phyloP scores from a whole-genome alignment of 2,113 vertebrate genomes.

The Zosterops japonicus region DNA sequence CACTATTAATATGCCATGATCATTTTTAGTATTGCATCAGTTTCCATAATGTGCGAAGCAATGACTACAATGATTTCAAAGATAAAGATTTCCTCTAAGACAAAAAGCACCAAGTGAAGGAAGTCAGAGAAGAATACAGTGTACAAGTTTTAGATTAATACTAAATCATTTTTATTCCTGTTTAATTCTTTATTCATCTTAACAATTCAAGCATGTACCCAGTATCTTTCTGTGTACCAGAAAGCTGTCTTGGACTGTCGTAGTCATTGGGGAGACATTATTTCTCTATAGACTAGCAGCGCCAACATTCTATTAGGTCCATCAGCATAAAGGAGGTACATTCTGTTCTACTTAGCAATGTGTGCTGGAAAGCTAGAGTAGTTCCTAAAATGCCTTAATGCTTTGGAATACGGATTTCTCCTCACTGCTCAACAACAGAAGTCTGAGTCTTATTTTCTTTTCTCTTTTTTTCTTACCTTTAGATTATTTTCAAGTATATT shows the following conservation, averaged over 20 bases:
- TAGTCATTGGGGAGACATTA: neutral
- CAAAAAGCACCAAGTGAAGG: neutral
- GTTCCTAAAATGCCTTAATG: neutral
- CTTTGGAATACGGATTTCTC: neutral
- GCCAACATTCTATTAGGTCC: neutral
- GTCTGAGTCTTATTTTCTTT: neutral
- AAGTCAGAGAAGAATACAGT: neutral
- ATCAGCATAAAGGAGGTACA: neutral
- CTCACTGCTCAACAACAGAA: neutral
- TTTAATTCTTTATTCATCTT: neutral
- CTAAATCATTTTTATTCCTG: neutral
- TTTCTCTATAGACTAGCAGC: neutral
- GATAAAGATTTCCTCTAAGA: neutral
- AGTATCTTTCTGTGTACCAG: neutral
- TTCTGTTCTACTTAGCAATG: neutral
- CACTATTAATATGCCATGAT: neutral
- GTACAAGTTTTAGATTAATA: neutral
- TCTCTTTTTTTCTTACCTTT: neutral
- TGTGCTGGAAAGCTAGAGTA: neutral
- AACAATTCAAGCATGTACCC: neutral
- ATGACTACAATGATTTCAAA: neutral
- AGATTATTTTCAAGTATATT: neutral
- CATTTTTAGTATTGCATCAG: neutral
- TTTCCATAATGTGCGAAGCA: neutral
- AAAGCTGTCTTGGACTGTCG: neutral